These are phyloP conservation scores for Acanthurus leucopareius DNA, from an alignment of 2,797 vertebrate genomes.

Conservation along the genomic window DNA sequence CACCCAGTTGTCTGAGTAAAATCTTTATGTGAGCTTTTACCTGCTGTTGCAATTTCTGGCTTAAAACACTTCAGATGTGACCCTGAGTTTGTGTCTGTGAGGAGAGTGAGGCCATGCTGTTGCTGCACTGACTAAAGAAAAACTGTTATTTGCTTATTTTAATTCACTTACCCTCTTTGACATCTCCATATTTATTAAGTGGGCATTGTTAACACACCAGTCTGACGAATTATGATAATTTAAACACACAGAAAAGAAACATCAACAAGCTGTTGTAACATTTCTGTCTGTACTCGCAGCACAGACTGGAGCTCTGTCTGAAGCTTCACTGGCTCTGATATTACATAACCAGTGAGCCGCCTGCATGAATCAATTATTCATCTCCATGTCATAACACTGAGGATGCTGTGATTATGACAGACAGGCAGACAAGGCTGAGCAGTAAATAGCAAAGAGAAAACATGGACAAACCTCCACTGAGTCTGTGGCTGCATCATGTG, in stretches of 20 bases:
- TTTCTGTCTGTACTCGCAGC: conserved; percentile 44
- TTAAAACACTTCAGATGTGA: not conserved
- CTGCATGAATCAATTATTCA: conserved; percentile 80
- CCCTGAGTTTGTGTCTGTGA: not conserved
- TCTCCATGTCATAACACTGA: conserved; percentile 72
- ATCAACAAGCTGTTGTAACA: conserved; percentile 47
- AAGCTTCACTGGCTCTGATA: conserved; percentile 46
- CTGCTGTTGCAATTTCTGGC: not conserved
- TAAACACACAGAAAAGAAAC: conserved; percentile 21
- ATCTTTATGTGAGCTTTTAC: not conserved
- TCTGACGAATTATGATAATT: not conserved
- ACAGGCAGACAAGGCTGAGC: conserved; percentile 62
- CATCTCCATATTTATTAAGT: not conserved
- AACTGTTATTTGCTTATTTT: not conserved
- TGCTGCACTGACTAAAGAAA: not conserved
- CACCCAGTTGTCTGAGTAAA: not conserved
- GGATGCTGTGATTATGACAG: conserved; percentile 80
- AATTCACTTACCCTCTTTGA: not conserved
- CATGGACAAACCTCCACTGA: conserved; percentile 38
- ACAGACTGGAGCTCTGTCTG: conserved; percentile 43
- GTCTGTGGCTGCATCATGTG: conserved; percentile 51
- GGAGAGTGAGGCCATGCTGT: not conserved
- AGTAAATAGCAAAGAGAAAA: conserved; percentile 50
- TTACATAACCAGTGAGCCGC: conserved; percentile 69
- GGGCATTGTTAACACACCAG: not conserved